Evolutionary conservation across 2,888 invertebrate species (phyloP), one percentile per base, ranked within the genome.

Genomic region (Dorcus hopei): DNA sequence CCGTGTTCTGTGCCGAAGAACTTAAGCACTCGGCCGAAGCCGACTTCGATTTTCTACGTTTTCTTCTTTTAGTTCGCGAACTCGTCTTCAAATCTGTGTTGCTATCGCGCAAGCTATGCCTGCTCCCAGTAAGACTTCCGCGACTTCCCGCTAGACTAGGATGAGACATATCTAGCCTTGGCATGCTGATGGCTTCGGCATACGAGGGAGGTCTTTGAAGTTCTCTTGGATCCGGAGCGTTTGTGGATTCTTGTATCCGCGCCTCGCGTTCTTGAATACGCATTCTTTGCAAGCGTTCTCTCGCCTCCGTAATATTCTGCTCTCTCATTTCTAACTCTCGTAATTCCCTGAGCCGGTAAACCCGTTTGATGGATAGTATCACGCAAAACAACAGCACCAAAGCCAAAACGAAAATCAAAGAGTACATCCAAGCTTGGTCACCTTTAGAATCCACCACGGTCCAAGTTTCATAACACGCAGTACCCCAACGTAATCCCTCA

Each of bases 121-220:
- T 69, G 42, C 70, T 70, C 38, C 65, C 70, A 19, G 63, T 62
- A 26, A 77, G 57, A 57, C 75, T 76, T 47, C 70, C 73, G 50
- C 72, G 60, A 61, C 77, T 77, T 43, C 74, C 76, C n/a, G 73
- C 68, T 51, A 77, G 64, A 61, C 74, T 77, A 66, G 84, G 83
- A 68, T 82, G 82, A 0, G 87, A 87, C 3, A 82, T 75, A 66
- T 85, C 86, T 41, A 89, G 69, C 71, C 87, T 85, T 1, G 90
- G 89, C 86, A 91, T 87, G 16, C 86, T 81, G 56, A 91, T 80
- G 38, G 91, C 91, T 78, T 90, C 91, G 68, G 86, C 87, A 69
- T 91, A 91, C 3, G 87, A 87, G 0, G 91, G 91, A 40, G 90
- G 87, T 58, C 85, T 83, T 38, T 87, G 81, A 51, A 85, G 73